Percentiles rank a stretch among this genome's conserved stretches.
phyloP scores from a whole-genome alignment of 2,797 vertebrate genomes.

The Siniperca scherzeri region DNA sequence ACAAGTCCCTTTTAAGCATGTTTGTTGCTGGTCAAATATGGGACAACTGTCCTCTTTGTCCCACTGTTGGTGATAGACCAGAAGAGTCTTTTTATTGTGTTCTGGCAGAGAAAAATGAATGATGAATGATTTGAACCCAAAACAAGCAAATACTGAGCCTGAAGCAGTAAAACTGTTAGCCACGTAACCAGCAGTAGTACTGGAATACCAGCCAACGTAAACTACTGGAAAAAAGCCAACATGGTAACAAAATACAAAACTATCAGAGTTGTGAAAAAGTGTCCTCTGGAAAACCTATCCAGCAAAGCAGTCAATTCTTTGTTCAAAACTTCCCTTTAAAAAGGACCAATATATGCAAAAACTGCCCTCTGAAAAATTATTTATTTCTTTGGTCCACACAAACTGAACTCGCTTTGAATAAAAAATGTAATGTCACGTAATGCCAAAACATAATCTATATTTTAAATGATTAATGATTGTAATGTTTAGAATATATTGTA shows the following conservation, averaged over 20 bases:
- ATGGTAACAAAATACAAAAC: neutral
- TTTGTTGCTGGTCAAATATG: constrained; percentile 24
- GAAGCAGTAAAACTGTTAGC: constrained; percentile 7
- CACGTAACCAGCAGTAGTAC: neutral
- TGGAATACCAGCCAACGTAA: neutral
- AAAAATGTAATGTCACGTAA: neutral
- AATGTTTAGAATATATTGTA: neutral
- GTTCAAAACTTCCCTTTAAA: neutral
- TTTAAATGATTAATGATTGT: neutral
- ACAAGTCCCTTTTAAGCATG: neutral
- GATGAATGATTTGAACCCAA: neutral
- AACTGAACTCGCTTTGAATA: neutral
- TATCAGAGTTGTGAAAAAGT: neutral
- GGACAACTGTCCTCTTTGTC: constrained; percentile 14
- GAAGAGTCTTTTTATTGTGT: neutral
- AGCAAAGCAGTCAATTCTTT: neutral
- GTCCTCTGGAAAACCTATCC: constrained; percentile 12
- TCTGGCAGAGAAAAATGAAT: neutral
- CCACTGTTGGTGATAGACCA: constrained; percentile 15
- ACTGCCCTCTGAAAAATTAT: neutral
- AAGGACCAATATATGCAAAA: neutral
- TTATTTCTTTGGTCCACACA: neutral
- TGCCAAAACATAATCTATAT: neutral
- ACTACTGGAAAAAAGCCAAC: neutral
- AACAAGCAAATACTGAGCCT: constrained; percentile 16